Evolutionary conservation across 1,140 invertebrate genomes (phyloP).

Genomic region (Orussus abietinus): DNA sequence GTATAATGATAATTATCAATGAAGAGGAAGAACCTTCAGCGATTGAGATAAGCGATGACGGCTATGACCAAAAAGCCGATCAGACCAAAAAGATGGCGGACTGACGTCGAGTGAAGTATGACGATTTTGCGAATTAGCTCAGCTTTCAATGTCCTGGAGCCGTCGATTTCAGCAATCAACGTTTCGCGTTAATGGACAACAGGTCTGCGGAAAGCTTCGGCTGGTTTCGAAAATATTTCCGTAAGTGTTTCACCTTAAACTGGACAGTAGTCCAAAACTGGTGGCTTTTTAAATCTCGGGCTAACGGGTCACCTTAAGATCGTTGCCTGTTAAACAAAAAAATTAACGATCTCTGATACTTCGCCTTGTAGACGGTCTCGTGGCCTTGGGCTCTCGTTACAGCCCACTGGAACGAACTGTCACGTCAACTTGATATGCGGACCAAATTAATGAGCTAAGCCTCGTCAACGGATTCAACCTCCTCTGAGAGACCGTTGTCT

Average conservation of each 20-base stretch:
- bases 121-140: conserved; percentile 4
- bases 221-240: not conserved
- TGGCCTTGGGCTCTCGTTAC: too few species aligned
- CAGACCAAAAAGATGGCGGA: conserved; percentile 9
- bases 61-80: too few species aligned
- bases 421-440: not conserved
- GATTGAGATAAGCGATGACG: too few species aligned
- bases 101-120: conserved; percentile 7
- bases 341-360: too few species aligned
- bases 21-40: too few species aligned
- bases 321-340: not conserved
- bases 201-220: not conserved
- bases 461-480: not conserved
- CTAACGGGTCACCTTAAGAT: not conserved
- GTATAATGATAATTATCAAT: too few species aligned
- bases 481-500: not conserved
- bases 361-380: too few species aligned
- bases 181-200: too few species aligned
- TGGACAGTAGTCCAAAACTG: not conserved
- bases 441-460: not conserved
- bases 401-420: too few species aligned
- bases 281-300: not conserved
- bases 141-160: too few species aligned
- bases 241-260: not conserved
- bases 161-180: not conserved